Evolutionary conservation across 53 echinoderm and acorn worm genomes (phyloP), one percentile per base, ranked within the genome.

Genomic region (Astropecten irregularis): DNA sequence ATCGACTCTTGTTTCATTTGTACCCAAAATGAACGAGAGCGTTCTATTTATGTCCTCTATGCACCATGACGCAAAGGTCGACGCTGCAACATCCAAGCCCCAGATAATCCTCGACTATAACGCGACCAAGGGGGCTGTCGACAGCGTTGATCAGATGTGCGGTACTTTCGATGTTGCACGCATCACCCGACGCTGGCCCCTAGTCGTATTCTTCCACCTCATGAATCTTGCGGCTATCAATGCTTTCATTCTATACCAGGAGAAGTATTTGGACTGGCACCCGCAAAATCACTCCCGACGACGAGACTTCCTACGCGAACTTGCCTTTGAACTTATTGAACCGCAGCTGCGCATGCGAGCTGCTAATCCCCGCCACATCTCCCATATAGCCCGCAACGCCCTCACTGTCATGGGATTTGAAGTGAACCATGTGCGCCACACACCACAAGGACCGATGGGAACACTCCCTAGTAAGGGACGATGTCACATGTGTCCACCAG

Each of bases 1-100:
- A 0, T 0, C 72, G 30, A 84, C 70, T 8, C 46, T 84, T 3
- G 71, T 60, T 1, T 84, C 84, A 1, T 70, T 25, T 15, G 46
- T 84, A 5, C 84, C 71, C 0, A 84, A 60, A 22, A 39, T 26
- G n/a, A 44, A 38, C 8, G 40, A 56, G 60, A 61, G 28, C 26
- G 84, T 84, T 0, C 3, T 42, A 0, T 28, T 60, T 7, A 3
- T 60, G 30, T 60, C 60, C 3, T 25, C 30, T 0, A 60, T 60
- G 60, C 60, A 60, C 30, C 60, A 30, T 14, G 32, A 31, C 7
- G 3, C 6, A 9, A 28, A 28, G 9, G 28, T 13, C 16, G 6
- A 60, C 29, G 29, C 60, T 2, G 14, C 32, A 9, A 25, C 60
- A 2, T 3, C 10, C 3, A 60, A 30, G 14, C 60, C 60, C 2